Percentiles rank a stretch among this genome's conserved stretches.
These are phyloP conservation scores for Epinephelus awoara DNA, from an alignment of 2,797 vertebrate species.

Conservation along the genomic window DNA sequence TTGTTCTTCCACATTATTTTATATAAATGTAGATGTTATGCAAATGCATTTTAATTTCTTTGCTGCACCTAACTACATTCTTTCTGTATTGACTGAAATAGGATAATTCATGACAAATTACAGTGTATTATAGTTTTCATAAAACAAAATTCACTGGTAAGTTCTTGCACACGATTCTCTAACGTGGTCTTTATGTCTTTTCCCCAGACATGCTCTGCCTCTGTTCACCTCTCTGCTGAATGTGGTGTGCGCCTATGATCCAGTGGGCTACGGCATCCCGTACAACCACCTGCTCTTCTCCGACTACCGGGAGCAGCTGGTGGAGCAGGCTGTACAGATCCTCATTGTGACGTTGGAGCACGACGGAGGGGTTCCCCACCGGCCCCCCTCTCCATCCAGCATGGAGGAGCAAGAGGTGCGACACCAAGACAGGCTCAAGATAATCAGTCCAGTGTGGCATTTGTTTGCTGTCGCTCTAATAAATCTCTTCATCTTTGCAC, in stretches of 20 bases:
- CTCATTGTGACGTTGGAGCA: constrained; percentile 97
- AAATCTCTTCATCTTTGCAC: constrained; percentile 36
- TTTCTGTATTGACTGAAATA: background rate
- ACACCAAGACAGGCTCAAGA: background rate
- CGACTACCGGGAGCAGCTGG: constrained; percentile 96
- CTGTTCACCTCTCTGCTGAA: constrained; percentile 98
- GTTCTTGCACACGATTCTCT: background rate
- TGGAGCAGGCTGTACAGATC: constrained; percentile 96
- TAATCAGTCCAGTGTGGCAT: background rate
- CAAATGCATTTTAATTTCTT: too few relatives aligned
- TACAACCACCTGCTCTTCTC: constrained; percentile 99
- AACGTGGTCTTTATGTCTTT: background rate
- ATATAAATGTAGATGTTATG: background rate
- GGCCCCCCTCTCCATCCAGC: constrained; percentile 90
- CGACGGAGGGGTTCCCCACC: constrained; percentile 87
- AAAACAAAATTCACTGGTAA: background rate
- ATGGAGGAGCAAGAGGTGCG: constrained; percentile 96
- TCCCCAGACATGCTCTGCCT: constrained; percentile 92
- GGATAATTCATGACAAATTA: background rate
- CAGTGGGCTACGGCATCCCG: constrained; percentile 97
- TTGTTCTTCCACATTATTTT: background rate
- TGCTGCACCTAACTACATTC: background rate
- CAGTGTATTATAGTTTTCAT: background rate
- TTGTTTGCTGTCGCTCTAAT: background rate
- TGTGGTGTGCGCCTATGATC: constrained; percentile 97